Conservation (phyloP, 2,797 vertebrate species). For the Leucoraja ocellata region DNA sequence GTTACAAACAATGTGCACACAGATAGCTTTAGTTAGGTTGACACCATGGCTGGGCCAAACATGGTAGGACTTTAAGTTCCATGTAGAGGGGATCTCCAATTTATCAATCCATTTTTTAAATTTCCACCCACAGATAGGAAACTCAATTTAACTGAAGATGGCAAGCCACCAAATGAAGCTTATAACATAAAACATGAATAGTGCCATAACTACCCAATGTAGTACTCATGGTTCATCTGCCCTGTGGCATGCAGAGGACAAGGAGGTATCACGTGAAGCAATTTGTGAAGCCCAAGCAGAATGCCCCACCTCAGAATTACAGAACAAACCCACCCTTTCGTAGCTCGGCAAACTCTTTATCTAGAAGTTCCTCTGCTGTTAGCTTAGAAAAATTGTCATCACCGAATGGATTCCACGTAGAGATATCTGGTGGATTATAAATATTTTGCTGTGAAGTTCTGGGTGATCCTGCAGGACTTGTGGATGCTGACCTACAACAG, state of each 20-base stretch:
- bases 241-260: not conserved
- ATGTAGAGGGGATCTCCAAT: not conserved
- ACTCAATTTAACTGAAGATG: not conserved
- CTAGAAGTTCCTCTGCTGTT: conserved; percentile 91
- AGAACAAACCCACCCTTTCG: conserved; percentile 64
- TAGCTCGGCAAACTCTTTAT: conserved; percentile 94
- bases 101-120: too few species aligned
- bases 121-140: not conserved
- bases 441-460: conserved; percentile 92
- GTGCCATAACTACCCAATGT: not conserved
- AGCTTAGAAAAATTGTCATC: conserved; percentile 97
- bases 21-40: too few species aligned
- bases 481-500: conserved; percentile 65
- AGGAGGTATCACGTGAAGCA: not conserved
- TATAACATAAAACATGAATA: not conserved
- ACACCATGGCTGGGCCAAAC: too few species aligned
- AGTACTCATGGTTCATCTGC: too few species aligned
- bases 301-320: not conserved
- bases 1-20: too few species aligned
- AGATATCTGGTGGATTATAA: conserved; percentile 66
- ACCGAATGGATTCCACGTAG: conserved; percentile 93
- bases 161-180: not conserved
- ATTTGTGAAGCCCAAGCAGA: not conserved
- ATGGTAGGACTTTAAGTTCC: too few species aligned
- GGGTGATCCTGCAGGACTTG: conserved; percentile 94